These are phyloP conservation scores for Acipenser oxyrinchus DNA, from an alignment of 2,797 vertebrate species.

Conservation along the genomic window DNA sequence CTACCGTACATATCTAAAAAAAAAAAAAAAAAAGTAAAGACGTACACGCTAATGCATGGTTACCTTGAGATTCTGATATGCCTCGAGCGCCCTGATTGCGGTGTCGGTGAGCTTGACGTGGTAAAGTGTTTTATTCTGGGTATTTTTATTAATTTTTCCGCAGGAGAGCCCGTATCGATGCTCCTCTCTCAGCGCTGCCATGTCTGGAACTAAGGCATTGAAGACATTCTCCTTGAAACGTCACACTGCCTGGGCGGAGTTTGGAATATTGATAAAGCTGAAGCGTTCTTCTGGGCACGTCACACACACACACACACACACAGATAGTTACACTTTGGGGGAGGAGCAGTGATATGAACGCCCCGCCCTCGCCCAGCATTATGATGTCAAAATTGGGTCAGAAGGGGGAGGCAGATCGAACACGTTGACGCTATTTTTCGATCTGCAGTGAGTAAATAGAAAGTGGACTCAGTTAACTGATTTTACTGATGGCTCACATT, in stretches of 20 bases:
- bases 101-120: constrained; percentile 74
- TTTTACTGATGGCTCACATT: too few relatives aligned
- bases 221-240: constrained; percentile 57
- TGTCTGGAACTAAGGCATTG: constrained; percentile 58
- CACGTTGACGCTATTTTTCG: too few relatives aligned
- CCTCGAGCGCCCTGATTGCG: constrained; percentile 68
- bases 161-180: constrained; percentile 69
- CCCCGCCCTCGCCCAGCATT: too few relatives aligned
- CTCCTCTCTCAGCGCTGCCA: constrained; percentile 67
- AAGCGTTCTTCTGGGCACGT: not conserved
- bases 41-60: constrained; percentile 4
- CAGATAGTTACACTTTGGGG: not conserved
- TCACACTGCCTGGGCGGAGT: constrained; percentile 51
- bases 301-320: not conserved
- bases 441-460: too few relatives aligned
- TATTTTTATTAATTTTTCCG: constrained; percentile 55
- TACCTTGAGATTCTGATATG: constrained; percentile 71
- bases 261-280: constrained; percentile 3
- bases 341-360: too few relatives aligned
- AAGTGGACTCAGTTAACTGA: too few relatives aligned
- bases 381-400: too few relatives aligned
- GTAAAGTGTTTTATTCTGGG: constrained; percentile 58
- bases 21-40: too few relatives aligned
- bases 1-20: too few relatives aligned
- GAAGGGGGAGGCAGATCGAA: too few relatives aligned